Conservation (phyloP, 92 coral and sea anemone genomes). For the Meandrina meandrites region DNA sequence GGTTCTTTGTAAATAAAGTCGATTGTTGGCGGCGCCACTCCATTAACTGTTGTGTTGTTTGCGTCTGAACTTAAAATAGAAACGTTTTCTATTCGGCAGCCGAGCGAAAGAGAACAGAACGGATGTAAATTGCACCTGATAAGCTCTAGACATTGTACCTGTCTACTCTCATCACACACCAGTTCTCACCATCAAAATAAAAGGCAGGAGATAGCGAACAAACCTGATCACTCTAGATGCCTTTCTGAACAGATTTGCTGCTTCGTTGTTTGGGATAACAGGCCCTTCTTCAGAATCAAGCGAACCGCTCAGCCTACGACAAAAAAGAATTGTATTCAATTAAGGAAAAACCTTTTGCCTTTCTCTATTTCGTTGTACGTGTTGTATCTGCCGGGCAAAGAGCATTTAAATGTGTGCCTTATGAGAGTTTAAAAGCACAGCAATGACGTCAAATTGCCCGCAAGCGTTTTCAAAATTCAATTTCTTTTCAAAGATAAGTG, state of each 20-base stretch:
- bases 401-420: too few species aligned
- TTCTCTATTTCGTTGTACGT: not conserved
- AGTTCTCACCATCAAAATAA: not conserved
- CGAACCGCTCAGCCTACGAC: conserved; percentile 1
- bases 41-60: too few species aligned
- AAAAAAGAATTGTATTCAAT: not conserved
- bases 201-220: not conserved
- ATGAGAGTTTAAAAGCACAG: not conserved
- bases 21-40: too few species aligned
- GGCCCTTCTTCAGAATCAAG: conserved; percentile 65
- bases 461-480: not conserved
- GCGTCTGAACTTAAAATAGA: too few species aligned
- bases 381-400: not conserved
- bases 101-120: too few species aligned
- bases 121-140: too few species aligned
- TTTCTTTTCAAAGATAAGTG: not conserved
- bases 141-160: not conserved
- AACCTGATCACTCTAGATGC: conserved; percentile 83
- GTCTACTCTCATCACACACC: not conserved
- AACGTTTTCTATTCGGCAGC: too few species aligned
- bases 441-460: not conserved
- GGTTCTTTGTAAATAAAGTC: too few species aligned
- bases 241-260: conserved; percentile 75
- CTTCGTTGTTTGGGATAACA: conserved; percentile 45
- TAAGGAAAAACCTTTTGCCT: not conserved